These are phyloP conservation scores for Plodia interpunctella DNA, from an alignment of 1,140 invertebrate genomes.

Conservation along the genomic window DNA sequence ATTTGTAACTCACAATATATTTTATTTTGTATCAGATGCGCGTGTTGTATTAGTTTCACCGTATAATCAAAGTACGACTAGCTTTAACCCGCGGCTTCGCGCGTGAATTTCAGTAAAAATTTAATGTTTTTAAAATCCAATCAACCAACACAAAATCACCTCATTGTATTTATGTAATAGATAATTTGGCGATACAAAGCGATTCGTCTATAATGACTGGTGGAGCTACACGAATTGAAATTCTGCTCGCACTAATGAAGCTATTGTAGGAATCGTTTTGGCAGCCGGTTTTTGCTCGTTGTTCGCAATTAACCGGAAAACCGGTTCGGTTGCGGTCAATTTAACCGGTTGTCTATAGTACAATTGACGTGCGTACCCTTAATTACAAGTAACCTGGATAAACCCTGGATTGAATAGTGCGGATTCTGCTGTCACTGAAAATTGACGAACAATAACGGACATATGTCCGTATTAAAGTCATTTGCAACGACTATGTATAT, in stretches of 20 bases:
- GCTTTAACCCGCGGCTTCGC: no score
- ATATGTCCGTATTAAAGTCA: no score
- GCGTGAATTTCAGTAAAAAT: no score
- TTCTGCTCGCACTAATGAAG: conserved; percentile 28
- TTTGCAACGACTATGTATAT: no score
- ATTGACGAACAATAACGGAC: no score
- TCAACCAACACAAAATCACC: no score
- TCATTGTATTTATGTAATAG: neutral
- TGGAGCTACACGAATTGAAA: conserved; percentile 25
- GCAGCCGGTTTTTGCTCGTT: conserved; percentile 28
- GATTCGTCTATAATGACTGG: conserved; percentile 21
- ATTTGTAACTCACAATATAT: no score
- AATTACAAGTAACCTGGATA: neutral
- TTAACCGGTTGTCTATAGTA: conserved; percentile 19
- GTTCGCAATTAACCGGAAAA: conserved; percentile 32
- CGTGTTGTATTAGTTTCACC: no score
- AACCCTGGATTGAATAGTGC: neutral
- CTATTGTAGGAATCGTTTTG: conserved; percentile 22
- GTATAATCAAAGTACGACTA: no score
- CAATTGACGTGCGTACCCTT: conserved; percentile 1
- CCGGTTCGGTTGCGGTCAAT: conserved; percentile 21
- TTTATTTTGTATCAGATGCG: no score
- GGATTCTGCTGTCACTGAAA: neutral
- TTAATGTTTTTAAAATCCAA: no score
- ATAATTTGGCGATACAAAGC: conserved; percentile 2